Evolutionary conservation across 1,140 invertebrate species (phyloP), one percentile per base, ranked within the genome.

Genomic region (Drosophila melanica): DNA sequence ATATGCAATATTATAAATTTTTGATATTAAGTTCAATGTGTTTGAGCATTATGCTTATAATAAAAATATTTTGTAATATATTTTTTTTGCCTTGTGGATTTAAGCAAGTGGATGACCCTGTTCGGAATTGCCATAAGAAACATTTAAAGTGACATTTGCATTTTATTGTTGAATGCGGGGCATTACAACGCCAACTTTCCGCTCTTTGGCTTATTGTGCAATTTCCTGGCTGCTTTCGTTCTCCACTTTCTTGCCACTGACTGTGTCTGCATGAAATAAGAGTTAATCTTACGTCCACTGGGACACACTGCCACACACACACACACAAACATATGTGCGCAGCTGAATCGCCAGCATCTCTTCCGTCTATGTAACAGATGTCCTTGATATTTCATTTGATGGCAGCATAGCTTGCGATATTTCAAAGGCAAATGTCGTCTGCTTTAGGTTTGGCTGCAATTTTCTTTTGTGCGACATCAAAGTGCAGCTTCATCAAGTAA

Each of bases 271-370:
- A 77, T 80, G 75, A 78, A 80, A 77, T 80, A 78, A 75, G 75
- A 80, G 77, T 80, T 80, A 80, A 80, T 80, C 75, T 80, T 75
- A 62, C 75, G 77, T 79, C 77, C 75, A 77, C 55, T 77, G 71
- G 75, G 77, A 73, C 33, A 50, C 55, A 47, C 44, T n/a, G n/a
- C n/a, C n/a, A 59, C 35, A 48, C 55, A 35, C 54, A 70, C 65
- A 41, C 42, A 57, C 14, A 48, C 10, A 45, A 14, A 54, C 12
- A 58, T n/a, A 42, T 39, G 45, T 27, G 41, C 30, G 39, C 27
- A 62, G 62, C 57, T 67, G 41, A 59, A 23, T 69, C 35, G 62
- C 55, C 59, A 65, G 55, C 59, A 64, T 70, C 67, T 68, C 48
- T 65, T 66, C 39, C 47, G 48, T 64, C 54, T 37, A 35, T 53